Base-by-base conservation (phyloP, 1,140 invertebrate genomes). In the Pachypeltis micranthus region DNA sequence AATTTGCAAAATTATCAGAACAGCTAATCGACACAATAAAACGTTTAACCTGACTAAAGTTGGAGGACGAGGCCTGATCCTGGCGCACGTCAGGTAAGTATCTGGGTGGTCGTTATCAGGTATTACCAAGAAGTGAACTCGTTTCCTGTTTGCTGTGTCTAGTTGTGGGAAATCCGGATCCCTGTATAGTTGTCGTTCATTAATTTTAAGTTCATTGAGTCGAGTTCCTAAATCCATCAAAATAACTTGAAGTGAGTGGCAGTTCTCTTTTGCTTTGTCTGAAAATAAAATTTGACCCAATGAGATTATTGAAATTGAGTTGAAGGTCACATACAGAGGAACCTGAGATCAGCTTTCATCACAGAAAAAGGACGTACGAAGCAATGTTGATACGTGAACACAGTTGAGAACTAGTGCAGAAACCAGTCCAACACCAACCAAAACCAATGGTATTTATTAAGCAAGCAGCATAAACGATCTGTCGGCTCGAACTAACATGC, bases 1-100 rank as follows among this genome's bases (percentile, higher is more conserved):
- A n/a, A n/a, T n/a, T n/a, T n/a, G n/a, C n/a, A n/a, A n/a, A n/a
- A n/a, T n/a, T n/a, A n/a, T n/a, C n/a, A n/a, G n/a, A n/a, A n/a
- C n/a, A n/a, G n/a, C n/a, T n/a, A n/a, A n/a, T n/a, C n/a, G n/a
- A n/a, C n/a, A n/a, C n/a, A n/a, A n/a, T n/a, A n/a, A n/a, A n/a
- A n/a, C n/a, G n/a, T n/a, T 81, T 83, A 74, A 90, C 87, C 86
- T 89, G 24, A 82, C 78, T 44, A 78, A 78, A 65, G 83, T 78
- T 0, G 84, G 77, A 68, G 79, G 80, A 23, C 81, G 79, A 25
- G 82, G 76, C 66, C 83, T 79, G 63, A 96, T 85, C 73, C 88
- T 88, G 14, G 91, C 87, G 74, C 93, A 96, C 0, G 84, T 84
- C 66, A 93, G 74, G 70, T 90, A 88, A 47, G 84, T 85, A 65